Percentiles rank a stretch among this genome's conserved stretches.
phyloP scores from a whole-genome alignment of 2,113 vertebrate species.

The Onychostruthus taczanowskii region DNA sequence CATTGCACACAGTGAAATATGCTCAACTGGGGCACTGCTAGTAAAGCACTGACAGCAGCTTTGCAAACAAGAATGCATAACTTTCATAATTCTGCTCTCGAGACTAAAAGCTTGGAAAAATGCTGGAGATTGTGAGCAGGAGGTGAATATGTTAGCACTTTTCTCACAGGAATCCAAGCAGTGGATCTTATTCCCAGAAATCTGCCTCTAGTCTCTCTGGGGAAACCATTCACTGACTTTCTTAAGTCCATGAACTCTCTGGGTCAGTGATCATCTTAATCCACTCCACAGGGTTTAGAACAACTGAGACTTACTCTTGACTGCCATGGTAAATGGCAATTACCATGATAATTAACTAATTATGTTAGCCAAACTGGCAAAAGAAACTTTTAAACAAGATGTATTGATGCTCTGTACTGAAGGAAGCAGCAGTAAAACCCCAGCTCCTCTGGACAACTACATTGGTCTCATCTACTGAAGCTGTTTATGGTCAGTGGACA shows the following conservation, averaged over 20 bases:
- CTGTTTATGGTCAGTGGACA: neutral
- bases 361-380: neutral
- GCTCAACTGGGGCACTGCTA: neutral
- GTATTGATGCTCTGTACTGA: neutral
- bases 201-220: neutral
- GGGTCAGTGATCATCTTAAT: neutral
- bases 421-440: neutral
- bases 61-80: neutral
- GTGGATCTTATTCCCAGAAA: neutral
- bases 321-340: neutral
- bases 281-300: neutral
- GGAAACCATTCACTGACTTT: neutral
- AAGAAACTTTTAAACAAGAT: neutral
- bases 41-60: constrained; percentile 8
- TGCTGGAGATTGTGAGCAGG: neutral
- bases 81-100: constrained; percentile 40
- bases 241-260: neutral
- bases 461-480: neutral
- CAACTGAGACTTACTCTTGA: neutral
- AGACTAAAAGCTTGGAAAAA: neutral
- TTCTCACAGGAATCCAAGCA: neutral
- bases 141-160: neutral
- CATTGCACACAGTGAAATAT: constrained; percentile 24
- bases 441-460: neutral
- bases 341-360: neutral